These are phyloP conservation scores for Apocrypta bakeri DNA, from an alignment of 1,140 invertebrate species.

Conservation along the genomic window DNA sequence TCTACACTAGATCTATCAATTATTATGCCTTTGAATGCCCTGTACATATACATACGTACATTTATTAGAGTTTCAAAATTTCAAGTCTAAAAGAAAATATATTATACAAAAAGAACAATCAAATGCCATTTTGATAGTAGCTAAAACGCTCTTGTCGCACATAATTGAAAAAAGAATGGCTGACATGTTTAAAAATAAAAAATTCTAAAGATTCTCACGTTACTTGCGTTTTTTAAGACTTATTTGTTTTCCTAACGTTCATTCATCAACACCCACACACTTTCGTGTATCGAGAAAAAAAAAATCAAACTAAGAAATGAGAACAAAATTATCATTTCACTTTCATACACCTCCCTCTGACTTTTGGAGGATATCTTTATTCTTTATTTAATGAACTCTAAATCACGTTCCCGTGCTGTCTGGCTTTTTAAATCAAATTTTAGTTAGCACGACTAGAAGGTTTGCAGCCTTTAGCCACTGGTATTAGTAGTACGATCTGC, in stretches of 20 bases:
- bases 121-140: not conserved
- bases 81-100: not conserved
- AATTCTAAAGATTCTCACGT: not conserved
- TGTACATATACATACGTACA: not conserved
- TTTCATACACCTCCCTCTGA: not conserved
- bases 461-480: conserved; percentile 27
- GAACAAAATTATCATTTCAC: not conserved
- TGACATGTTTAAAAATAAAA: not conserved
- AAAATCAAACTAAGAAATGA: not conserved
- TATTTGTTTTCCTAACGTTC: not conserved
- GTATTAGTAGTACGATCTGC: not conserved
- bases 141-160: not conserved
- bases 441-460: conserved; percentile 44
- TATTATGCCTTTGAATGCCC: not conserved
- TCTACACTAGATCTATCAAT: not conserved
- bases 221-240: not conserved
- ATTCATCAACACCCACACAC: not conserved
- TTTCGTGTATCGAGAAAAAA: conserved; percentile 17
- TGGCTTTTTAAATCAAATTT: conserved; percentile 10
- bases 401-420: not conserved
- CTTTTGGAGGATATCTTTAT: not conserved
- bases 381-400: conserved; percentile 23
- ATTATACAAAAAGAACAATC: not conserved
- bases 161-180: not conserved
- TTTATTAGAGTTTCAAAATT: not conserved